A percentile compares a stretch with the other conserved stretches of the same genome.
Evolutionary conservation across 1,140 invertebrate species (phyloP).

Genomic region (Sminthurides bifidus): DNA sequence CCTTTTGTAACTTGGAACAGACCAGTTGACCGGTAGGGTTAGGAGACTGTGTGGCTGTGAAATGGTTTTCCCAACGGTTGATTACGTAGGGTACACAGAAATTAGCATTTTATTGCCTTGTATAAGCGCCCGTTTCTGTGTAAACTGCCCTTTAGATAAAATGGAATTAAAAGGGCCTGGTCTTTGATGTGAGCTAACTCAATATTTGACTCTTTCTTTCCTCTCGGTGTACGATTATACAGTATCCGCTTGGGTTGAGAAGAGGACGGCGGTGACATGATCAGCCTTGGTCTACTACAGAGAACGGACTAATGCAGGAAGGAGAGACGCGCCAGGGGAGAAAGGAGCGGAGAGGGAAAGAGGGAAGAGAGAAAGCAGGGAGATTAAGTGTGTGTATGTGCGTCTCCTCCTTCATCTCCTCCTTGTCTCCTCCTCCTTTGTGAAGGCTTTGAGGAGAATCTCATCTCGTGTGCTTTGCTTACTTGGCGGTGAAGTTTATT

Average conservation of each 20-base stretch:
- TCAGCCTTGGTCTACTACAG: too few relatives aligned
- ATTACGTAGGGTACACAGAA: conserved; percentile 30
- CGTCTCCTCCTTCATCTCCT: background rate
- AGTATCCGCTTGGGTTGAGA: too few relatives aligned
- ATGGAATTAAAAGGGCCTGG: conserved; percentile 30
- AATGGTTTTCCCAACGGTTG: conserved; percentile 22
- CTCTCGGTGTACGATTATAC: too few relatives aligned
- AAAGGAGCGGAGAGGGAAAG: too few relatives aligned
- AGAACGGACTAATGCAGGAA: too few relatives aligned
- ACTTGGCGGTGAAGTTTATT: conserved; percentile 1
- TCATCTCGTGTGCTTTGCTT: background rate
- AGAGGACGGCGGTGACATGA: too few relatives aligned
- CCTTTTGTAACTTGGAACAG: too few relatives aligned
- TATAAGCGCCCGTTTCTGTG: conserved; percentile 25
- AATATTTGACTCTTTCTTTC: conserved; percentile 27
- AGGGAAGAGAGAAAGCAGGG: too few relatives aligned
- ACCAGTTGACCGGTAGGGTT: too few relatives aligned
- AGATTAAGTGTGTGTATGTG: too few relatives aligned
- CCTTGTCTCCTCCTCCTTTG: background rate
- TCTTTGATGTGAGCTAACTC: conserved; percentile 32
- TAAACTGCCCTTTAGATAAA: conserved; percentile 31
- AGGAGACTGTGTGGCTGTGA: too few relatives aligned
- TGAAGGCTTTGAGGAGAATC: background rate
- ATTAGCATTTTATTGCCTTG: conserved; percentile 33
- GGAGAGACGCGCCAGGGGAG: too few relatives aligned